Evolutionary conservation across 2,888 invertebrate genomes (phyloP).

Genomic region (Ctenicera cuprea): DNA sequence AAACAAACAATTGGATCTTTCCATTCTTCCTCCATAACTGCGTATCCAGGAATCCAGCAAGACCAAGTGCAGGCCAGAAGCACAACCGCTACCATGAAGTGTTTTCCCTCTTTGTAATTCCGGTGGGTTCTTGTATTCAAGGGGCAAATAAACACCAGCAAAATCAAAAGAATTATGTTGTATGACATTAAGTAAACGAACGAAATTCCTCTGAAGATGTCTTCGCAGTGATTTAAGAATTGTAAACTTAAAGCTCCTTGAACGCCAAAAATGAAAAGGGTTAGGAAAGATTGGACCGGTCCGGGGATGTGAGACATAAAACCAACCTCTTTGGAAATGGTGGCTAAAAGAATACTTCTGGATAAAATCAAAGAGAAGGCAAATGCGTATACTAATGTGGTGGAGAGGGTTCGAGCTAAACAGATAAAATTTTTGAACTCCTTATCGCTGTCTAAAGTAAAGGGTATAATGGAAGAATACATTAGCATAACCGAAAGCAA

Average conservation of each 20-base stretch:
- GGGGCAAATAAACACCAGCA: constrained; percentile 76
- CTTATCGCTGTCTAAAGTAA: constrained; percentile 70
- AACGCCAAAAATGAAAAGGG: constrained; percentile 79
- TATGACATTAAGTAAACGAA: constrained; percentile 76
- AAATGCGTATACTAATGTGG: constrained; percentile 78
- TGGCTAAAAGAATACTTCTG: constrained; percentile 79
- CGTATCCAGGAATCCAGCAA: constrained; percentile 76
- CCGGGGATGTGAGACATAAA: constrained; percentile 83
- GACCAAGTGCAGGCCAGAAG: constrained; percentile 77
- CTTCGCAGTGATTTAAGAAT: constrained; percentile 72
- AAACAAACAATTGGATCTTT: constrained; percentile 78
- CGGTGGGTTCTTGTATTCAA: constrained; percentile 79
- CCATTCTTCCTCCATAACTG: constrained; percentile 74
- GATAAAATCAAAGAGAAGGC: constrained; percentile 80
- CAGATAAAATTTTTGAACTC: constrained; percentile 71
- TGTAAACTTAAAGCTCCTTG: constrained; percentile 76
- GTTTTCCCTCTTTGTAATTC: constrained; percentile 81
- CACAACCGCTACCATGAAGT: constrained; percentile 75
- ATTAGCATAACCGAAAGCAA: constrained; percentile 73
- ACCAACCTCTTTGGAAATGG: constrained; percentile 79
- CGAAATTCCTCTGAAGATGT: constrained; percentile 73
- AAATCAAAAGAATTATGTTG: constrained; percentile 77
- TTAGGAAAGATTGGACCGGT: constrained; percentile 79
- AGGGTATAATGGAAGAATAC: constrained; percentile 74
- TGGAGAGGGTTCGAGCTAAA: constrained; percentile 75